Evolutionary conservation across 2,797 vertebrate species (phyloP), one percentile per base, ranked within the genome.

Genomic region (Danio tinwini): DNA sequence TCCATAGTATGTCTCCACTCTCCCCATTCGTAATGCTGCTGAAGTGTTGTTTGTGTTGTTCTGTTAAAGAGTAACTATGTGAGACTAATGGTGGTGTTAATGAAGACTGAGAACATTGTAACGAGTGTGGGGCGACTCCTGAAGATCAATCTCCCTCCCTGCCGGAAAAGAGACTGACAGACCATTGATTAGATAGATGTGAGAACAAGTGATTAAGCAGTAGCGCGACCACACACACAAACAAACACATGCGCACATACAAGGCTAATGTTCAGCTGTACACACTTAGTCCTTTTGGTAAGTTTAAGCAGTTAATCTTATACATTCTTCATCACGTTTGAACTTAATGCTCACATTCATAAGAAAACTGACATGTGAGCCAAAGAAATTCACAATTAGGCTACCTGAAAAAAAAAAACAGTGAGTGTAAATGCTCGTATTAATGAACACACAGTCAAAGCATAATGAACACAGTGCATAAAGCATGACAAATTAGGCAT

Each of bases 21-120:
- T 58, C 42, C 13, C 7, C 21, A 19, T 47, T 10, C 6, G 16
- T 52, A 37, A 21, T 74, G 52, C 52, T 29, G 55, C 53, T 5
- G 12, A 11, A 42, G 62, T 59, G 52, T 56, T 14, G 62, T 16
- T 73, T 77, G 80, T 85, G 85, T 92, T 88, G 82, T 85, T 88
- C 82, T 85, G 53, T 29, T 29, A 53, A 69, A 68, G 74, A 69
- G 88, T 89, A 81, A 85, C 7, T 40, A 85, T 83, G 87, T 88
- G 87, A 73, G 70, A 86, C 86, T 93, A 93, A 94, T 93, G 92
- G 86, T 88, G 89, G 87, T 86, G 85, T 87, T 93, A 91, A 93
- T 91, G 90, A 92, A 91, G 84, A 86, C 78, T 56, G 87, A 77
- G 84, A 82, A 87, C 87, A 87, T 87, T 82, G 82, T 84, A 91